These are phyloP conservation scores for Salvelinus alpinus DNA, from an alignment of 2,113 vertebrate genomes.

Conservation along the genomic window DNA sequence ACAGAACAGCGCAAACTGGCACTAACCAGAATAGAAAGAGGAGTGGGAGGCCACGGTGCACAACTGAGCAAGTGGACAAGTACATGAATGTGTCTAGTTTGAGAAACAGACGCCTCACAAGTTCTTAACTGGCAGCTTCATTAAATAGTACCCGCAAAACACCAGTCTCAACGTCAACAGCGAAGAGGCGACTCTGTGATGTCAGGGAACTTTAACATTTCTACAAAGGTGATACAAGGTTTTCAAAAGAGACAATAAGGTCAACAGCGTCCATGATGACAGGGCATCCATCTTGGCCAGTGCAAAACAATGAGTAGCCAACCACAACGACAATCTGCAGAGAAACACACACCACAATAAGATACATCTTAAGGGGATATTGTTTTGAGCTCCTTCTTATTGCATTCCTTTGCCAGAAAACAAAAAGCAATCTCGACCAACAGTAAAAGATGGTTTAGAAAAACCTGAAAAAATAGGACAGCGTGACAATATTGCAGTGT, in stretches of 20 bases:
- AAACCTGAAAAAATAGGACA: not conserved
- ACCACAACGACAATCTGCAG: not conserved
- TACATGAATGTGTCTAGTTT: too few relatives aligned
- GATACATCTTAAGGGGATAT: conserved; percentile 13
- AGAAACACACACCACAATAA: not conserved
- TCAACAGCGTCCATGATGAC: too few relatives aligned
- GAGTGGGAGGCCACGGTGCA: too few relatives aligned
- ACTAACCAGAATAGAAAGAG: too few relatives aligned
- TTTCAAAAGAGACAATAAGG: not conserved
- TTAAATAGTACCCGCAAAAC: too few relatives aligned
- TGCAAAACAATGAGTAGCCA: not conserved
- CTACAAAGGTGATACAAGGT: not conserved
- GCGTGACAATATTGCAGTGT: not conserved
- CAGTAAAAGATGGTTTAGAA: not conserved
- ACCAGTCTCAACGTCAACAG: too few relatives aligned
- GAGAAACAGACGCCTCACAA: too few relatives aligned
- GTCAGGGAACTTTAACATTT: not conserved
- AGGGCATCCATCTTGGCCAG: not conserved
- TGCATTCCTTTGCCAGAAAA: not conserved
- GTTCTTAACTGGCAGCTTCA: too few relatives aligned
- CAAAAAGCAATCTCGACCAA: not conserved
- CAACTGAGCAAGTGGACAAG: too few relatives aligned
- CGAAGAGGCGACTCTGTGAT: too few relatives aligned
- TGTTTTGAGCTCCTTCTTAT: conserved; percentile 17
- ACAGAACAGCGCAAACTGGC: too few relatives aligned